Evolutionary conservation across 37 sponge, comb jelly and placozoan species (phyloP).

Genomic region (Theonella swinhoei): DNA sequence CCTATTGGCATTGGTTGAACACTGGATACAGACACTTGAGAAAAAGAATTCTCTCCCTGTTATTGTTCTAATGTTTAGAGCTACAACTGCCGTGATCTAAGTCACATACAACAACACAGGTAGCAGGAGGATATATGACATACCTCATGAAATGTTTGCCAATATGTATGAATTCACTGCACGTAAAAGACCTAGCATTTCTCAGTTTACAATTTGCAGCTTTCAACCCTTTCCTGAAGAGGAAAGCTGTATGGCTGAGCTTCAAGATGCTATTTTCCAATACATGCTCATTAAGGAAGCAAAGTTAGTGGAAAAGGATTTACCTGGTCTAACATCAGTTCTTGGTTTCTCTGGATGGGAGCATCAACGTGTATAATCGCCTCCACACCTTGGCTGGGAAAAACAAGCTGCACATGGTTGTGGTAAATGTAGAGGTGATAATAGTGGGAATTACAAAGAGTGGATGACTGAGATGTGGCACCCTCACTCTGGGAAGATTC

Average conservation of each 20-base stretch:
- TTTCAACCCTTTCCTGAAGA: background rate
- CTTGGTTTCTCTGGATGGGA: too few relatives aligned
- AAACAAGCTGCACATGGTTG: too few relatives aligned
- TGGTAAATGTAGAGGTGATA: background rate
- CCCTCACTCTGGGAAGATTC: background rate
- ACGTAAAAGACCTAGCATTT: background rate
- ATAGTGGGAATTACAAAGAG: background rate
- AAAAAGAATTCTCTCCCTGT: too few relatives aligned
- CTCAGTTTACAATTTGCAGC: background rate
- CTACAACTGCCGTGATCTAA: too few relatives aligned
- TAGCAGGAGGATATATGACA: too few relatives aligned
- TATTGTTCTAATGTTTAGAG: too few relatives aligned
- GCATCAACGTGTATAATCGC: too few relatives aligned
- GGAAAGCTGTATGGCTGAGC: background rate
- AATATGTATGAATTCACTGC: background rate
- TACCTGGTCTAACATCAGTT: conserved; percentile 4
- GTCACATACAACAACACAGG: background rate
- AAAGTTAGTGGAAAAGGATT: background rate
- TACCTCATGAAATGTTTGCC: too few relatives aligned
- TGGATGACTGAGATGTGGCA: too few relatives aligned
- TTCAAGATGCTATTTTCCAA: background rate
- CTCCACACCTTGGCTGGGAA: too few relatives aligned
- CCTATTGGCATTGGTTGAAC: too few relatives aligned
- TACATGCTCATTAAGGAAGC: background rate
- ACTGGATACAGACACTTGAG: too few relatives aligned